Base-by-base conservation (phyloP, 2,888 invertebrate species). In the Drosophila melanosoma region DNA sequence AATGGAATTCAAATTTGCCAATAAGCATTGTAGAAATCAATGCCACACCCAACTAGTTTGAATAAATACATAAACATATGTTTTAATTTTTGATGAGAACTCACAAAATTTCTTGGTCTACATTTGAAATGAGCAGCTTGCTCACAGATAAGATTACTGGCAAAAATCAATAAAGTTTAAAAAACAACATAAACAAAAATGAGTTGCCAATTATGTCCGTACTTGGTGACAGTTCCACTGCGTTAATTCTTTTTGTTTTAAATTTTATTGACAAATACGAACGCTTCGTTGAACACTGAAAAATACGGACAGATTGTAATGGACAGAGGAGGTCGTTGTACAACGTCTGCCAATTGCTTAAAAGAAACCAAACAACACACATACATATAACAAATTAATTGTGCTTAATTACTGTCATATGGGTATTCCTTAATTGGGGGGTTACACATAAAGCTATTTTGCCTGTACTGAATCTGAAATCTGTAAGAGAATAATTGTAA, bases 181-280 rank as follows among this genome's bases (percentile, higher is more conserved):
- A 23, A 45, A 45, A 23, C 8, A 45, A 23, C 15, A 8, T 26
- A 59, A 52, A 29, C 35, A 12, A 51, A 54, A n/a, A 8, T 59
- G 35, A 62, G 15, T 40, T 63, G 54, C 68, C 76, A 78, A 73
- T 74, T 76, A 70, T 73, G 58, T 77, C 80, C 82, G 66, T 74
- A 84, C 69, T 69, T 82, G 82, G 82, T 17, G 35, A 49, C 61
- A 80, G 85, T 82, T 82, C 82, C 85, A 84, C 64, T 58, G 76
- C 82, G 74, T 76, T 76, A 83, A 76, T 58, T 79, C 42, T 71
- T 61, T 60, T 69, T 72, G 64, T 79, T 70, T 64, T 61, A 20
- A 52, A 57, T 56, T 66, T 57, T 51, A 45, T 57, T 61, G 26
- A 59, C 35, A 68, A 42, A 51, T 35, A 48, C 56, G 45, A 76